A percentile compares a stretch with the other conserved stretches of the same genome.
Evolutionary conservation across 2,888 invertebrate species (phyloP).

Genomic region (Monochamus alternatus): DNA sequence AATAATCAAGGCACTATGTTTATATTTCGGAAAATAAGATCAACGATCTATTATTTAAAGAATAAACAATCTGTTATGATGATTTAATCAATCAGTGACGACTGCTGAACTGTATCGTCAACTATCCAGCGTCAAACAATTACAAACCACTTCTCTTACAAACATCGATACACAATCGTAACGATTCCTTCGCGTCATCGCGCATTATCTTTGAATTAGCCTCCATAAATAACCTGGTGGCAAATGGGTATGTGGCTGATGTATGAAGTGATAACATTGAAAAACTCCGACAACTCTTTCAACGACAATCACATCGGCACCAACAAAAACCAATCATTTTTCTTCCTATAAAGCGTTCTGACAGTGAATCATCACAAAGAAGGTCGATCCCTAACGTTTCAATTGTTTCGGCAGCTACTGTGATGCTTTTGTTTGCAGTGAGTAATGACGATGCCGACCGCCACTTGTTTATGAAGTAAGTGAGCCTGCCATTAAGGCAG

Average conservation of each 20-base stretch:
- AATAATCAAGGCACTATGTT: too few relatives aligned
- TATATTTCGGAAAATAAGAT: too few relatives aligned
- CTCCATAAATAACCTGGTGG: not conserved
- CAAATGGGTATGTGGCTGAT: not conserved
- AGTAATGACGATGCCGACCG: conserved; percentile 50
- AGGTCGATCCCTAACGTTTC: conserved; percentile 49
- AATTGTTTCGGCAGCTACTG: conserved; percentile 58
- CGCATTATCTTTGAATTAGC: not conserved
- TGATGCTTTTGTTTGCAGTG: conserved; percentile 56
- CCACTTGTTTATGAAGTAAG: conserved; percentile 50
- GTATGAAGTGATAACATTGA: conserved; percentile 8
- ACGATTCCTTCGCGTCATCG: not conserved
- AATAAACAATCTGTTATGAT: too few relatives aligned
- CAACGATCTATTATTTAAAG: too few relatives aligned
- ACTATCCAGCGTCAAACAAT: too few relatives aligned
- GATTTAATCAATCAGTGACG: too few relatives aligned
- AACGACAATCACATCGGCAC: conserved; percentile 4
- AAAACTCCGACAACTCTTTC: conserved; percentile 12
- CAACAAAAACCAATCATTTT: conserved; percentile 34
- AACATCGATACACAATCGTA: too few relatives aligned
- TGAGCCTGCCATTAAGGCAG: conserved; percentile 44
- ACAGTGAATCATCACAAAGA: conserved; percentile 53
- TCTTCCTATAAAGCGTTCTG: conserved; percentile 40
- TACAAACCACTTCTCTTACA: too few relatives aligned
- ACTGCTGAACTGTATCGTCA: too few relatives aligned